phyloP scores from a whole-genome alignment of 2,113 vertebrate species.

The Aegithalos caudatus region DNA sequence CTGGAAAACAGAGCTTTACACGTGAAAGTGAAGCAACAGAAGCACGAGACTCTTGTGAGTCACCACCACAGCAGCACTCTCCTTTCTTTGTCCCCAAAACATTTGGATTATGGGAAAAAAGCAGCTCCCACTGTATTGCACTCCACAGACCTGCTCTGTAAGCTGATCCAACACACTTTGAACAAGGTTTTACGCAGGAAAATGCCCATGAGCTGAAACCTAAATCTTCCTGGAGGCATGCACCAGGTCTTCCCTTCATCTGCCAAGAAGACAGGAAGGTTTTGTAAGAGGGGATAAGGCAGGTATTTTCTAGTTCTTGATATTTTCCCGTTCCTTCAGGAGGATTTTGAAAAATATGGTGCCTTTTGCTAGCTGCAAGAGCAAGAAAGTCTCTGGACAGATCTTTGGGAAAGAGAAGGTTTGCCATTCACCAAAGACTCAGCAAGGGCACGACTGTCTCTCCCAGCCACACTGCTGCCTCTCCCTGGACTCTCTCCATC shows the following conservation, averaged over 20 bases:
- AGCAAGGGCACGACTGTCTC: not conserved
- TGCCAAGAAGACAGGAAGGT: not conserved
- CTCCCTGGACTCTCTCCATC: not conserved
- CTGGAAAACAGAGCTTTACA: not conserved
- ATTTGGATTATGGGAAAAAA: not conserved
- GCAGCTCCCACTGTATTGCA: not conserved
- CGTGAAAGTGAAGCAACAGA: not conserved
- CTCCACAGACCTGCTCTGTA: not conserved
- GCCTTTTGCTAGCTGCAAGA: not conserved
- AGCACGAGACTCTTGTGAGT: not conserved
- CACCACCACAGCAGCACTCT: not conserved
- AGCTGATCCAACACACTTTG: not conserved
- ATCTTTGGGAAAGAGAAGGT: not conserved
- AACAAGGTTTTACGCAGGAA: not conserved
- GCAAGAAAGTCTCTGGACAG: not conserved
- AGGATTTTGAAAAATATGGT: not conserved
- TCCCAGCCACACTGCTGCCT: not conserved
- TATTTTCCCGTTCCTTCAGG: not conserved
- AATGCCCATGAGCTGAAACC: not conserved
- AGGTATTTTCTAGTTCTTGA: not conserved
- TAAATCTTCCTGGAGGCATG: not conserved
- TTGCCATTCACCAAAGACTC: not conserved
- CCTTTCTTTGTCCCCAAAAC: not conserved
- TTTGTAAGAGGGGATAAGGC: not conserved
- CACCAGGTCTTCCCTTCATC: not conserved